Evolutionary conservation across 2,113 vertebrate genomes (phyloP), one percentile per base, ranked within the genome.

Genomic region (Anas platyrhynchos): DNA sequence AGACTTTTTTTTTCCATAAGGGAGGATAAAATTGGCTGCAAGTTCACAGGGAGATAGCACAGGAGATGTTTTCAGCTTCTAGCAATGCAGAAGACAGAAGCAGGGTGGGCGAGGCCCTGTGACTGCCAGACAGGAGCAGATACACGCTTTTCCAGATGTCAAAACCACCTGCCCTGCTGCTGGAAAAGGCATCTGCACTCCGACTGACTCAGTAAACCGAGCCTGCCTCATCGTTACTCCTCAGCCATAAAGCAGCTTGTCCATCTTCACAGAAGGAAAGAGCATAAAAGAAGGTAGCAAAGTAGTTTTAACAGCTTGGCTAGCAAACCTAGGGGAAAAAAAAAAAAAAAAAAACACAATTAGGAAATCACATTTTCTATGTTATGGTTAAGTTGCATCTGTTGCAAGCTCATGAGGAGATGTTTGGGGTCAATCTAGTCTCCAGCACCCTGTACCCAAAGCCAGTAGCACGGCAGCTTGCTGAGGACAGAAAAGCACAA

Each of bases 91-190:
- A 88, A 77, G 59, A 21, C 34, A 61, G 82, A 79, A 69, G 48
- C 63, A 83, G 62, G 29, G 63, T 63, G 72, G 52, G 46, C 62
- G 86, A 86, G 90, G 76, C 72, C 34, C 50, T 69, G 22, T 63
- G 67, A 48, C 78, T 86, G 63, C 65, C 63, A 91, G 72, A 68
- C 61, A 67, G 56, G 26, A 78, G 41, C n/a, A 83, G 86, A 88
- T 88, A 74, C 18, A 46, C 2, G 0, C 71, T 83, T 52, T 56
- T 77, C 43, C 46, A 83, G 56, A 96, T 75, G 85, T 77, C 59
- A 93, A 96, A 94, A 94, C 41, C 93, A 75, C 85, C 88, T 93
- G 88, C 44, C 38, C n/a, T 34, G 17, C 26, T 68, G 32, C 56
- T 95, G 90, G 61, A 90, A 96, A 93, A 93, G 14, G 22, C 34